These are phyloP conservation scores for Acronicta alni DNA, from an alignment of 2,888 invertebrate species.

Conservation along the genomic window DNA sequence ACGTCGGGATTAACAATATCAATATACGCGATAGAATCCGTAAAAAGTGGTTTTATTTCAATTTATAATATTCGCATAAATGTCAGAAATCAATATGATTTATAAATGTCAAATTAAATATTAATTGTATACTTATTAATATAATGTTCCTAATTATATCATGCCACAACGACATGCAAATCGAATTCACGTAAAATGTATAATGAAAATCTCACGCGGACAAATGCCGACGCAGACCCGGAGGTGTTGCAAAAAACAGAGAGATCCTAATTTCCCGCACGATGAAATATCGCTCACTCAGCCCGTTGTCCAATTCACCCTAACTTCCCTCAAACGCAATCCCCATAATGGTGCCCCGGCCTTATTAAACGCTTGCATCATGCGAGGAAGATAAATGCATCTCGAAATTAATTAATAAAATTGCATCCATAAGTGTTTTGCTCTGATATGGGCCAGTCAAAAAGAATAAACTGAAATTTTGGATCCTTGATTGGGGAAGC, in stretches of 20 bases:
- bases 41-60: too few species aligned
- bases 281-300: slow-evolving; percentile 65
- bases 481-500: slow-evolving; percentile 68
- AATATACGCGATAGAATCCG: too few species aligned
- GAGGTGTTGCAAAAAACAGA: slow-evolving; percentile 51
- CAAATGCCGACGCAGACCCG: slow-evolving; percentile 25
- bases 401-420: slow-evolving; percentile 86
- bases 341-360: slow-evolving; percentile 72
- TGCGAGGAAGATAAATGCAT: slow-evolving; percentile 84
- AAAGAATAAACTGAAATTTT: slow-evolving; percentile 61
- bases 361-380: slow-evolving; percentile 83
- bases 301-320: slow-evolving; percentile 63
- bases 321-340: slow-evolving; percentile 73
- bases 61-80: too few species aligned
- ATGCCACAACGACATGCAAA: slow-evolving; percentile 5
- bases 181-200: slow-evolving; percentile 14
- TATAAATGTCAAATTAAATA: too few species aligned
- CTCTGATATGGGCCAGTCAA: slow-evolving; percentile 58
- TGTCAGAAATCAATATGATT: too few species aligned
- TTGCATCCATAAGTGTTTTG: slow-evolving; percentile 76
- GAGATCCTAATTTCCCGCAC: slow-evolving; percentile 47
- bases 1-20: too few species aligned
- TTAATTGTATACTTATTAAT: too few species aligned
- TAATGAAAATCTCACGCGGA: slow-evolving; percentile 30
- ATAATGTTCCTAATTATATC: too few species aligned